Evolutionary conservation across 2,113 vertebrate genomes (phyloP).

Genomic region (Bagarius yarrelli): DNA sequence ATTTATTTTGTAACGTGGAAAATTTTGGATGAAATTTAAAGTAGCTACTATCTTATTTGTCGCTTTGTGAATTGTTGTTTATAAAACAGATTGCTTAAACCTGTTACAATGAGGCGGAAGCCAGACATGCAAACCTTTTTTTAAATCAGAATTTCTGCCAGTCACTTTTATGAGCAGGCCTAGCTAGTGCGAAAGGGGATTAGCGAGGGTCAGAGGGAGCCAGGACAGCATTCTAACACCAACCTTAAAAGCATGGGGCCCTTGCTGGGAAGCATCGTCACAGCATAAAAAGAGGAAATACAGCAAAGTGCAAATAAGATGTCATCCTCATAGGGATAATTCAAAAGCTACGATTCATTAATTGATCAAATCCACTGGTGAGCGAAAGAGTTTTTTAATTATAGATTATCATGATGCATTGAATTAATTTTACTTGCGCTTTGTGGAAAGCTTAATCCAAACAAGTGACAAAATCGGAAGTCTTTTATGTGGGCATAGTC

Average conservation of each 20-base stretch:
- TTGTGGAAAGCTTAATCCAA: slow-evolving; percentile 1
- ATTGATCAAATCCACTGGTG: slow-evolving; percentile 16
- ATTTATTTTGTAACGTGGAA: no score
- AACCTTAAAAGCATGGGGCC: slow-evolving; percentile 8
- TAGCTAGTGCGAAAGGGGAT: slow-evolving; percentile 52
- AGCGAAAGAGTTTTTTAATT: slow-evolving; percentile 23
- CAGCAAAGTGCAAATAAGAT: slow-evolving; percentile 22
- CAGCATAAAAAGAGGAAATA: slow-evolving; percentile 40
- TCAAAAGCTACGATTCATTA: slow-evolving; percentile 8
- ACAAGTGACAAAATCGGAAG: slow-evolving; percentile 13
- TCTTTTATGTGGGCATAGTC: slow-evolving; percentile 21
- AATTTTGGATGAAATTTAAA: slow-evolving; percentile 25
- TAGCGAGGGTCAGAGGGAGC: slow-evolving; percentile 51
- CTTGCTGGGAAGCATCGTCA: slow-evolving; percentile 41
- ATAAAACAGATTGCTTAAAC: slow-evolving; percentile 43
- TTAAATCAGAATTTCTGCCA: slow-evolving; percentile 54
- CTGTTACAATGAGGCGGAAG: slow-evolving; percentile 16
- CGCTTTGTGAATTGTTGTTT: slow-evolving; percentile 43
- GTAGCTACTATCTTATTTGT: slow-evolving; percentile 46
- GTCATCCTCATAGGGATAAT: slow-evolving; percentile 13
- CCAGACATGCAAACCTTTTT: slow-evolving; percentile 53
- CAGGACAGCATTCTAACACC: slow-evolving; percentile 50
- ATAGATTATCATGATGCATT: slow-evolving; percentile 22
- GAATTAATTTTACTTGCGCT: slow-evolving; percentile 22
- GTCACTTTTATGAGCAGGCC: slow-evolving; percentile 58